Conservation (phyloP, 2,797 vertebrate species). For the Smutsia gigantea region DNA sequence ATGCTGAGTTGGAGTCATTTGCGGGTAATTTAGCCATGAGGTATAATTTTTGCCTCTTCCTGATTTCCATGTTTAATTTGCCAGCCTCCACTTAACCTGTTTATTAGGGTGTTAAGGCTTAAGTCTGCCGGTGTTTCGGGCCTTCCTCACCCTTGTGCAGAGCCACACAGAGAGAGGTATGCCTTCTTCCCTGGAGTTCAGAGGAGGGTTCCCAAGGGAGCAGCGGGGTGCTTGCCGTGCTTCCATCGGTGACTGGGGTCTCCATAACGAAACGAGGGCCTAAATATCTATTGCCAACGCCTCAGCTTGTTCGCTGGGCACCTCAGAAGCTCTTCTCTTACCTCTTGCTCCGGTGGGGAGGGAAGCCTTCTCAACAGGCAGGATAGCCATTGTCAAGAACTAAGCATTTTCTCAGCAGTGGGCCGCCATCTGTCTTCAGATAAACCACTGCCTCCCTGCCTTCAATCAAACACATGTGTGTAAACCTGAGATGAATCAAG, state of each 20-base stretch:
- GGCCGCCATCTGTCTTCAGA: not conserved
- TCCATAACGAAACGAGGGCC: not conserved
- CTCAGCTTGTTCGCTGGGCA: not conserved
- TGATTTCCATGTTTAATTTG: constrained; percentile 56
- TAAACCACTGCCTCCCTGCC: not conserved
- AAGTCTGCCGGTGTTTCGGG: not conserved
- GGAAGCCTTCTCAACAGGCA: not conserved
- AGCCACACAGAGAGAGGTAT: not conserved
- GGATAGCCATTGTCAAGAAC: not conserved
- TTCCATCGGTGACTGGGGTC: not conserved
- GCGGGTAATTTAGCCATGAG: constrained; percentile 15
- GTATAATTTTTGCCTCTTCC: constrained; percentile 43
- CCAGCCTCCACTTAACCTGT: constrained; percentile 31
- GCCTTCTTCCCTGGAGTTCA: not conserved
- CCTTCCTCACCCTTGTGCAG: not conserved
- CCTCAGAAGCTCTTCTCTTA: not conserved
- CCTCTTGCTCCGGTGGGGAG: not conserved
- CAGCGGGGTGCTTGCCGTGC: not conserved
- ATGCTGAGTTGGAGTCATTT: constrained; percentile 13
- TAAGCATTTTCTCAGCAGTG: not conserved
- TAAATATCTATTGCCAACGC: not conserved
- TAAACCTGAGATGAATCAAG: not conserved
- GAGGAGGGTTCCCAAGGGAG: not conserved
- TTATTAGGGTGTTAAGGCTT: not conserved
- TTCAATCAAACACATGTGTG: not conserved